A percentile compares a stretch with the other conserved stretches of the same genome.
phyloP scores from a whole-genome alignment of 2,113 vertebrate species.

The Lepus americanus region DNA sequence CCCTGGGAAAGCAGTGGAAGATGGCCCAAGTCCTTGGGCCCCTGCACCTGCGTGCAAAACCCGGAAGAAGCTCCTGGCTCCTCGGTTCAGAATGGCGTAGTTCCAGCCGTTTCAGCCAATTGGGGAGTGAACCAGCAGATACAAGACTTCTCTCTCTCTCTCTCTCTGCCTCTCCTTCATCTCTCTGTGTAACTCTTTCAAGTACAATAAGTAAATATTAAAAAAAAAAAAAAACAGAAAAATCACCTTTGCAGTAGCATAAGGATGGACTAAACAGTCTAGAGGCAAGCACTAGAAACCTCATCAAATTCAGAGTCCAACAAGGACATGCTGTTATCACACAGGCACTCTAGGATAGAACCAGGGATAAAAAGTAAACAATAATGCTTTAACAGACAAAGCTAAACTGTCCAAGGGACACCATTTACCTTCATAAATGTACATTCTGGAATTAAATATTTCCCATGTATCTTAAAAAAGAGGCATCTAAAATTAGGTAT shows the following conservation, averaged over 20 bases:
- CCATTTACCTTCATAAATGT: slow-evolving; percentile 40
- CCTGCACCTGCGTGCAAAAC: too few relatives aligned
- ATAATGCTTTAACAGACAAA: slow-evolving; percentile 61
- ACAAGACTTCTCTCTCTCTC: too few relatives aligned
- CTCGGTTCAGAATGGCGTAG: too few relatives aligned
- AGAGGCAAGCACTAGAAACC: neutral
- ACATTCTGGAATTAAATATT: slow-evolving; percentile 56
- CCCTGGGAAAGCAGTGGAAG: too few relatives aligned
- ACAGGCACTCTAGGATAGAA: neutral
- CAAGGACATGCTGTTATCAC: neutral
- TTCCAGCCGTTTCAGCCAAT: too few relatives aligned
- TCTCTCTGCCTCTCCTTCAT: too few relatives aligned
- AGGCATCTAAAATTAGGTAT: slow-evolving; percentile 44
- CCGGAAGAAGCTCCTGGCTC: too few relatives aligned
- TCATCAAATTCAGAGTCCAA: slow-evolving; percentile 26
- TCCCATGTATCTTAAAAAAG: slow-evolving; percentile 42
- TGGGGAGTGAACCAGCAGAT: too few relatives aligned
- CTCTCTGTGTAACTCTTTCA: too few relatives aligned
- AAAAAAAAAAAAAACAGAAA: neutral
- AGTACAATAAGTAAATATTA: too few relatives aligned
- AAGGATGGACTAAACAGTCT: slow-evolving; percentile 17
- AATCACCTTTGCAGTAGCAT: neutral
- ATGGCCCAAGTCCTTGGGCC: too few relatives aligned
- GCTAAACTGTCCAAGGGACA: slow-evolving; percentile 62
- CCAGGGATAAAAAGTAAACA: slow-evolving; percentile 32